Base-by-base conservation (phyloP, 2,888 invertebrate genomes). In the Coronaproctus castanopsis region DNA sequence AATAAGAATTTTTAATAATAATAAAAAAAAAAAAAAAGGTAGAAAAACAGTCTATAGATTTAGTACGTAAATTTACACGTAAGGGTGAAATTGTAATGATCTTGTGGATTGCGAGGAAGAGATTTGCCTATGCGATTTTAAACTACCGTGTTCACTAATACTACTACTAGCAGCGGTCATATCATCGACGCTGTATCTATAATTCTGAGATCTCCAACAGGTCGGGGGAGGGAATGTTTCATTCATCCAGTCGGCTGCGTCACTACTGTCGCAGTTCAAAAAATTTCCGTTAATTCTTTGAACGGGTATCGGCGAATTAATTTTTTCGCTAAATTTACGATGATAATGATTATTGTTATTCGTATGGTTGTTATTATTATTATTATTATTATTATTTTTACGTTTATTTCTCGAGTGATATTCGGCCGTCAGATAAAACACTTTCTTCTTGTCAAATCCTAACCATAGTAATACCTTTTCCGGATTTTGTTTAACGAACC, bases 381-480 rank as follows among this genome's bases (percentile, higher is more conserved):
- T 21, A 18, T 18, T 18, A 10, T 18, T n/a, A n/a, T 23, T n/a
- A 18, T 5, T 18, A 21, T 3, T 57, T 70, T 65, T 60, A 66
- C 67, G 14, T 63, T 66, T 54, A 66, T 67, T 67, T 69, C 65
- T 66, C 66, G 63, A 61, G 72, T 68, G 62, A 70, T 73, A 67
- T 71, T 55, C 71, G 68, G 65, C 76, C 76, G 61, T 65, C 65
- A 14, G 65, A 67, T 66, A 63, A 48, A 52, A 8, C 61, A 57
- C 62, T 64, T 63, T 59, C 62, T 54, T 62, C 23, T n/a, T 56
- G 52, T 48, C 57, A 1, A 23, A 23, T 48, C 21, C 51, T 54
- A 87, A 74, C 49, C 86, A 78, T 50, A 81, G 77, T 71, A 87
- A 76, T 20, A 85, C 84, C 21, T 81, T 78, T 2, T 80, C 80